Conservation (phyloP, 2,113 vertebrate genomes). For the Scopus umbretta region DNA sequence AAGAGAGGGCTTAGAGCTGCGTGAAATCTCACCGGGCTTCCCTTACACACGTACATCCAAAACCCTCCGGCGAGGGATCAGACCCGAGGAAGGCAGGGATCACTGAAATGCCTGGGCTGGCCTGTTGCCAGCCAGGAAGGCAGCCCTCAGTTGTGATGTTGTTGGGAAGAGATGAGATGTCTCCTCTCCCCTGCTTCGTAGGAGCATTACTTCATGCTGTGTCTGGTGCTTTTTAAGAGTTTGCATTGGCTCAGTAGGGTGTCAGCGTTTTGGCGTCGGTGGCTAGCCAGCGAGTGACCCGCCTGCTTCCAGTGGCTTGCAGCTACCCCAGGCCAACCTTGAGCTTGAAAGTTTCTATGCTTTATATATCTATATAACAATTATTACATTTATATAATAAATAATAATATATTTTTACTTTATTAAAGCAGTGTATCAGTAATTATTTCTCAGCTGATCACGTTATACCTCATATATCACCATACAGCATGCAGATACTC, state of each 20-base stretch:
- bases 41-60: accelerated
- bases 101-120: background rate
- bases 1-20: background rate
- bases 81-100: background rate
- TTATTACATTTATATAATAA: background rate
- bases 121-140: background rate
- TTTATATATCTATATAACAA: background rate
- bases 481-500: background rate
- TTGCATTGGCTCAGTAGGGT: background rate
- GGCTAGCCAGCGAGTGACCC: background rate
- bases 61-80: accelerated
- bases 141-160: background rate
- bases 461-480: background rate
- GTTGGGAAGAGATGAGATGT: background rate
- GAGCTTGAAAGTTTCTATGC: background rate
- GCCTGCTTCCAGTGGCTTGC: background rate
- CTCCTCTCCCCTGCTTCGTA: background rate
- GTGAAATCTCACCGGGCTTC: background rate
- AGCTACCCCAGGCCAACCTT: background rate
- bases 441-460: background rate
- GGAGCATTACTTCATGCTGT: background rate
- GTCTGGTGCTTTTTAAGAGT: background rate
- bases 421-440: background rate
- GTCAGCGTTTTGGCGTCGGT: background rate
- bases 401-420: background rate